phyloP scores from a whole-genome alignment of 1,140 invertebrate species.

The Cardiocondyla obscurior region DNA sequence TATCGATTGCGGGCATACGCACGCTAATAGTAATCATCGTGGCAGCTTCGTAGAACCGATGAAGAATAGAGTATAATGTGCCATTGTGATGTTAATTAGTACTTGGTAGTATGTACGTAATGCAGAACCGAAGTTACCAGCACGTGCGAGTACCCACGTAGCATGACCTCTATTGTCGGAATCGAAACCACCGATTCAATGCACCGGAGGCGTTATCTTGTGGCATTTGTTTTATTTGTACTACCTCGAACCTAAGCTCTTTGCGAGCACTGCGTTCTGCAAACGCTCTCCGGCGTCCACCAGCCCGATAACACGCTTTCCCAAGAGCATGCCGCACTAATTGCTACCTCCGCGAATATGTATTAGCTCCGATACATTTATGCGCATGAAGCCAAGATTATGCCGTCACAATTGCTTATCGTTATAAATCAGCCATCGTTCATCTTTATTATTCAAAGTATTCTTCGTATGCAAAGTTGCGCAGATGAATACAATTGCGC shows the following conservation, averaged over 20 bases:
- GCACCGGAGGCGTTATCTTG: constrained; percentile 52
- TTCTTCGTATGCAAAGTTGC: not conserved
- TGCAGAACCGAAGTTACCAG: constrained; percentile 44
- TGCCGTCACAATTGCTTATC: constrained; percentile 37
- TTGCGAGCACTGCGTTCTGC: constrained; percentile 14
- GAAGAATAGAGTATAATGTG: constrained; percentile 33
- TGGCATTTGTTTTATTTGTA: constrained; percentile 13
- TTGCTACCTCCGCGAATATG: constrained; percentile 33
- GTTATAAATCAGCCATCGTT: not conserved
- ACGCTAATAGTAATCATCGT: constrained; percentile 5
- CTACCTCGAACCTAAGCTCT: not conserved
- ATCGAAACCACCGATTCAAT: constrained; percentile 56
- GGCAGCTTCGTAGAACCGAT: constrained; percentile 22
- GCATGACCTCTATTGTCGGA: constrained; percentile 50
- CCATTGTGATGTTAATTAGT: constrained; percentile 64
- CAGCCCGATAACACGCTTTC: constrained; percentile 24
- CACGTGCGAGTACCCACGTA: constrained; percentile 51
- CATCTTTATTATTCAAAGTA: not conserved
- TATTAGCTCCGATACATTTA: constrained; percentile 54
- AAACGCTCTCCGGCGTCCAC: not conserved
- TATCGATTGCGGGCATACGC: constrained; percentile 9
- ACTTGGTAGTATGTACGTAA: constrained; percentile 51
- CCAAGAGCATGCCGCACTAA: constrained; percentile 54
- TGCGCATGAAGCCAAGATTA: constrained; percentile 38
- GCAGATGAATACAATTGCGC: not conserved